Evolutionary conservation across 1,140 invertebrate genomes (phyloP).

Genomic region (Galleria mellonella): DNA sequence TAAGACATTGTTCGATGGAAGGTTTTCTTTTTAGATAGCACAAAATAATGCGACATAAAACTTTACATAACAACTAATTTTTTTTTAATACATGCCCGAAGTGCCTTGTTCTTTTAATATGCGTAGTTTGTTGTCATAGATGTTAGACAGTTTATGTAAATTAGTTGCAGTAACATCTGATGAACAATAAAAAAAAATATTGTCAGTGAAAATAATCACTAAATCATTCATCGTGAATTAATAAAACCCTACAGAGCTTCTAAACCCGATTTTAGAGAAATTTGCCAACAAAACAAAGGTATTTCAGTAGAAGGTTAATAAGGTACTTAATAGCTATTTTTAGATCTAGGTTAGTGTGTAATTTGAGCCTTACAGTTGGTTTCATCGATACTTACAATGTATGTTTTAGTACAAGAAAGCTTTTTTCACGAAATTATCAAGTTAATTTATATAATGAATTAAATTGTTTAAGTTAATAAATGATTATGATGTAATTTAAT

Average conservation of each 20-base stretch:
- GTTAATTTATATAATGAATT: no score
- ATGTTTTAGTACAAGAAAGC: no score
- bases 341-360: background rate
- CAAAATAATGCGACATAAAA: no score
- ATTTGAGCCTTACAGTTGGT: background rate
- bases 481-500: no score
- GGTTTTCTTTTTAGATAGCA: no score
- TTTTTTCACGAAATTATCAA: no score
- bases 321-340: background rate
- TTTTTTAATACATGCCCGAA: background rate
- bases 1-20: no score
- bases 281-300: slow-evolving; percentile 22
- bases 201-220: slow-evolving; percentile 5
- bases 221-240: slow-evolving; percentile 23
- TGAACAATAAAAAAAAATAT: slow-evolving; percentile 1
- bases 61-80: no score
- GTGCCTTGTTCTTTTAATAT: slow-evolving; percentile 4
- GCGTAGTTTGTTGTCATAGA: slow-evolving; percentile 55
- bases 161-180: slow-evolving; percentile 30
- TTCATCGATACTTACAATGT: slow-evolving; percentile 5
- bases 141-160: slow-evolving; percentile 39
- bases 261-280: slow-evolving; percentile 41
- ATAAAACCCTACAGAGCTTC: slow-evolving; percentile 44
- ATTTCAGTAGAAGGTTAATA: background rate
- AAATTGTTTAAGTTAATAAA: no score